phyloP scores from a whole-genome alignment of 2,113 vertebrate species.

The Syngnathoides biaculeatus region DNA sequence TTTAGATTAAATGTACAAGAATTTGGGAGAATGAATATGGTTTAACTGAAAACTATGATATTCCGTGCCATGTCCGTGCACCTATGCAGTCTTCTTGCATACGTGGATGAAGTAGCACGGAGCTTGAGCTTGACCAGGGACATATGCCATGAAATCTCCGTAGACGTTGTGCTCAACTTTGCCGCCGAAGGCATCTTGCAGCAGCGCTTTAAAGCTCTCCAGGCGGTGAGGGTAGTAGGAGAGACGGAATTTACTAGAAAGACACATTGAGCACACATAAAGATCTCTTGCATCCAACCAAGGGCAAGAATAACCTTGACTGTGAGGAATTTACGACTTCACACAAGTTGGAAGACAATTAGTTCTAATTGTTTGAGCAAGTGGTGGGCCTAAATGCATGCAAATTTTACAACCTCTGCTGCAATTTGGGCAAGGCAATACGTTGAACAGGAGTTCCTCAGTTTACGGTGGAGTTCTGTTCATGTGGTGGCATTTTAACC shows the following conservation, averaged over 20 bases:
- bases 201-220: slow-evolving; percentile 82
- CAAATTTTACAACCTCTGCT: no score
- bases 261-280: slow-evolving; percentile 16
- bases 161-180: slow-evolving; percentile 84
- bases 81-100: slow-evolving; percentile 81
- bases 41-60: neutral
- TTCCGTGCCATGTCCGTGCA: neutral
- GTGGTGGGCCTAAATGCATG: no score
- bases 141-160: slow-evolving; percentile 88
- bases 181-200: slow-evolving; percentile 80
- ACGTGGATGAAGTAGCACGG: slow-evolving; percentile 98
- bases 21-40: neutral
- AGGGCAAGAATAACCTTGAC: no score
- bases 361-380: no score
- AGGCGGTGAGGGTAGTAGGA: slow-evolving; percentile 91
- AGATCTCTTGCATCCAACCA: neutral
- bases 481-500: no score
- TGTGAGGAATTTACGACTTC: no score
- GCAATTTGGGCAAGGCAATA: no score
- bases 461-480: no score
- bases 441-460: no score
- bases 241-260: slow-evolving; percentile 88
- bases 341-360: no score
- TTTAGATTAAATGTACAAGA: neutral
- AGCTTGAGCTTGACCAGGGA: slow-evolving; percentile 65